phyloP scores from a whole-genome alignment of 2,797 vertebrate species.

The Lithobates pipiens region DNA sequence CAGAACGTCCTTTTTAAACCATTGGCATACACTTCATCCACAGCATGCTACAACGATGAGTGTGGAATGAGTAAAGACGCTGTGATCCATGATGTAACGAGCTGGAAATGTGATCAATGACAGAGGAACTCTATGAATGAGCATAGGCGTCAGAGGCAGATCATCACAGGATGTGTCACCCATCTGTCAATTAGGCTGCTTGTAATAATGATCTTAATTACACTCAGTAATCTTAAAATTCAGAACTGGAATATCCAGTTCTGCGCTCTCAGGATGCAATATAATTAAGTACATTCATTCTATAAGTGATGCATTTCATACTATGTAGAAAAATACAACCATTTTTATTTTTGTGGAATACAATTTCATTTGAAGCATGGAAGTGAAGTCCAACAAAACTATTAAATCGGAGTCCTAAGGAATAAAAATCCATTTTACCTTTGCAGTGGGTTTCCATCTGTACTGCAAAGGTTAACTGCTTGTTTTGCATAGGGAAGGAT shows the following conservation, averaged over 20 bases:
- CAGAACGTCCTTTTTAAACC: not conserved
- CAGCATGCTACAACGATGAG: not conserved
- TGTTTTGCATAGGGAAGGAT: no score
- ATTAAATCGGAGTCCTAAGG: no score
- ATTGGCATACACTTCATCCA: not conserved
- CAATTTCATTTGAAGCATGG: not conserved
- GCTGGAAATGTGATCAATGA: not conserved
- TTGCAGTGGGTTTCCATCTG: no score
- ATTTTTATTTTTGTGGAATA: not conserved
- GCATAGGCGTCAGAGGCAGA: not conserved
- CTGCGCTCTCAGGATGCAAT: not conserved
- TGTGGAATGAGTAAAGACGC: conserved; percentile 8
- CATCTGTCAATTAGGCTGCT: not conserved
- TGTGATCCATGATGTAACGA: not conserved
- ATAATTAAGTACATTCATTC: not conserved
- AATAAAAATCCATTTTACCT: no score
- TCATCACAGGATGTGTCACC: conserved; percentile 10
- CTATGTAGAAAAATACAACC: not conserved
- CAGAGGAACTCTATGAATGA: not conserved
- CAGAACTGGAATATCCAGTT: not conserved
- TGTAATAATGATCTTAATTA: conserved; percentile 3
- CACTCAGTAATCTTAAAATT: not conserved
- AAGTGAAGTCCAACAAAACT: not conserved
- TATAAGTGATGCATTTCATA: not conserved
- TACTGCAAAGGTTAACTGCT: no score